Conservation (phyloP, 92 coral and sea anemone species). For the Palythoa heliodiscus region DNA sequence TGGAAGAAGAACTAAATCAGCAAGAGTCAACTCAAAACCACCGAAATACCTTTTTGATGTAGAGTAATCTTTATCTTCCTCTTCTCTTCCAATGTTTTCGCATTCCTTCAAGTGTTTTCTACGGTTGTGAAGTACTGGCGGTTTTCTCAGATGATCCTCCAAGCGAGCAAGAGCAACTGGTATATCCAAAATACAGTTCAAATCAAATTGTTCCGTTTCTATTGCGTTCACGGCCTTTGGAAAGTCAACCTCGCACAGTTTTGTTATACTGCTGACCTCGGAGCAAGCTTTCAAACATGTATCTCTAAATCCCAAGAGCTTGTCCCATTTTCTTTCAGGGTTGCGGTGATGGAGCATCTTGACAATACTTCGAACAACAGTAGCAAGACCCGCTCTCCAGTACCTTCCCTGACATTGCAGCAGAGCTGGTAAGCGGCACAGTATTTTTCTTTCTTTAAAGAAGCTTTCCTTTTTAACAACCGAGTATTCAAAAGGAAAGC, state of each 20-base stretch:
- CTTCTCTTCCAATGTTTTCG: not conserved
- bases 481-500: constrained; percentile 6
- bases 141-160: constrained; percentile 29
- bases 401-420: constrained; percentile 8
- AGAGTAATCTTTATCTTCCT: not conserved
- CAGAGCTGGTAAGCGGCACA: constrained; percentile 33
- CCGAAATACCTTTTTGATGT: constrained; percentile 12
- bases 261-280: constrained; percentile 23
- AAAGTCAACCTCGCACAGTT: constrained; percentile 35
- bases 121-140: constrained; percentile 35
- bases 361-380: constrained; percentile 24
- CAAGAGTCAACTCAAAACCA: constrained; percentile 38
- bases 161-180: constrained; percentile 33
- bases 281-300: constrained; percentile 35
- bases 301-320: constrained; percentile 35
- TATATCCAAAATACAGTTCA: constrained; percentile 11
- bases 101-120: constrained; percentile 29
- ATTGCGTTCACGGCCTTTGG: constrained; percentile 21
- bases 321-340: constrained; percentile 10
- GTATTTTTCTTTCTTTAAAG: not conserved
- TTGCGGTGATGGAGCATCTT: constrained; percentile 8
- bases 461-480: constrained; percentile 14
- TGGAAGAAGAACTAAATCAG: constrained; percentile 29
- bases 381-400: constrained; percentile 38
- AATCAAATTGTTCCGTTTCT: constrained; percentile 22